phyloP scores from a whole-genome alignment of 2,113 vertebrate genomes.

The Limanda limanda region DNA sequence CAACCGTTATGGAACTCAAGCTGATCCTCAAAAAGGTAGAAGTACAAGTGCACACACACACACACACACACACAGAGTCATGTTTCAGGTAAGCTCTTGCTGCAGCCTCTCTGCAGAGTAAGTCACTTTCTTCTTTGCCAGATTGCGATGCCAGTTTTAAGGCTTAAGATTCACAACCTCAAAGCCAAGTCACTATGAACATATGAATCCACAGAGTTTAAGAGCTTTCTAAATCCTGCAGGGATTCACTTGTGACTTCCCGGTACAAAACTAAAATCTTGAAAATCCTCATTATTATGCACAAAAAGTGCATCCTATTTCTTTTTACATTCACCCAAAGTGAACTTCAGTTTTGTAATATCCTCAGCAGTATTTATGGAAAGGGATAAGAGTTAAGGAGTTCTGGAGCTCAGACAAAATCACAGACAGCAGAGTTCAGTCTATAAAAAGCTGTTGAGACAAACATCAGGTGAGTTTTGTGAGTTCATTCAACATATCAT shows the following conservation, averaged over 20 bases:
- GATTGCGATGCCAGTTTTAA: conserved; percentile 32
- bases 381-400: neutral
- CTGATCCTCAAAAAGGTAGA: no score
- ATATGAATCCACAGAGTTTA: conserved; percentile 37
- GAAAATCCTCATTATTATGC: conserved; percentile 48
- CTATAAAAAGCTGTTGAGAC: no score
- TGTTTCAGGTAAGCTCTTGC: conserved; percentile 31
- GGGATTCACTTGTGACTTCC: conserved; percentile 45
- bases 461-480: no score
- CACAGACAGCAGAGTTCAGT: no score
- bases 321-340: neutral
- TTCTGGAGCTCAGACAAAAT: conserved; percentile 11
- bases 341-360: neutral
- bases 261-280: conserved; percentile 38
- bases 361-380: neutral
- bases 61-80: neutral
- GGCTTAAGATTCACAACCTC: conserved; percentile 57
- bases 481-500: conserved; percentile 6
- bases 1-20: no score
- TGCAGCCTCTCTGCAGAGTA: conserved; percentile 2
- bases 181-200: conserved; percentile 46
- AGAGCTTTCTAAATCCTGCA: conserved; percentile 43
- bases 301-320: neutral
- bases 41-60: neutral
- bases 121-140: conserved; percentile 40